Evolutionary conservation across 2,888 invertebrate species (phyloP).

Genomic region (Nephrotoma appendiculata): DNA sequence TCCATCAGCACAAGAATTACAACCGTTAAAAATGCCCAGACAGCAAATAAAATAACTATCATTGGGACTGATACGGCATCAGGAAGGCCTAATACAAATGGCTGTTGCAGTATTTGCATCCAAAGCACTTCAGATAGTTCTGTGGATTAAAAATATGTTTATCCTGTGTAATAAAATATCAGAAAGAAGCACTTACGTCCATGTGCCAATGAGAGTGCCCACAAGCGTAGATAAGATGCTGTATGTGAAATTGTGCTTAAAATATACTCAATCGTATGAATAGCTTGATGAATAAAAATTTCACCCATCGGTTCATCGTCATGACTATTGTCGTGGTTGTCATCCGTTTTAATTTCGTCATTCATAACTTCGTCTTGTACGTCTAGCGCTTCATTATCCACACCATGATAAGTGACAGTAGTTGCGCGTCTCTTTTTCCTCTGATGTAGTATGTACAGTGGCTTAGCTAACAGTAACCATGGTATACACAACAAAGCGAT

Average conservation of each 20-base stretch:
- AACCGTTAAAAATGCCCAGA: slow-evolving; percentile 83
- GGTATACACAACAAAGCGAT: slow-evolving; percentile 76
- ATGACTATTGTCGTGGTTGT: slow-evolving; percentile 18
- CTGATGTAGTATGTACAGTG: slow-evolving; percentile 51
- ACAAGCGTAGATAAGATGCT: slow-evolving; percentile 88
- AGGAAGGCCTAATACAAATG: slow-evolving; percentile 40
- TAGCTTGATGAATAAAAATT: slow-evolving; percentile 83
- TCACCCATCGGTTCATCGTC: slow-evolving; percentile 64
- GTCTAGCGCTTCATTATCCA: slow-evolving; percentile 52
- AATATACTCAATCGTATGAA: slow-evolving; percentile 94
- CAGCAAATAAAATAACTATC: slow-evolving; percentile 69
- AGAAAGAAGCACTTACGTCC: slow-evolving; percentile 51
- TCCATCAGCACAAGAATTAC: slow-evolving; percentile 97
- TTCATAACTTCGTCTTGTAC: slow-evolving; percentile 18
- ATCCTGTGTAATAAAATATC: background rate
- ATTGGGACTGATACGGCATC: slow-evolving; percentile 55
- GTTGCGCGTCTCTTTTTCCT: slow-evolving; percentile 32
- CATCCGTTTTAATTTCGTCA: slow-evolving; percentile 11
- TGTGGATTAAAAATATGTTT: slow-evolving; percentile 22
- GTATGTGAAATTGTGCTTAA: slow-evolving; percentile 94
- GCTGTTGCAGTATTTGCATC: slow-evolving; percentile 73
- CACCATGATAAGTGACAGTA: slow-evolving; percentile 38
- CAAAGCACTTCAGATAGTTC: slow-evolving; percentile 83
- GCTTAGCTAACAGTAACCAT: slow-evolving; percentile 87
- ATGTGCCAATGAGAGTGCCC: slow-evolving; percentile 93